These are phyloP conservation scores for Pandemis corylana DNA, from an alignment of 2,888 invertebrate species.

Conservation along the genomic window DNA sequence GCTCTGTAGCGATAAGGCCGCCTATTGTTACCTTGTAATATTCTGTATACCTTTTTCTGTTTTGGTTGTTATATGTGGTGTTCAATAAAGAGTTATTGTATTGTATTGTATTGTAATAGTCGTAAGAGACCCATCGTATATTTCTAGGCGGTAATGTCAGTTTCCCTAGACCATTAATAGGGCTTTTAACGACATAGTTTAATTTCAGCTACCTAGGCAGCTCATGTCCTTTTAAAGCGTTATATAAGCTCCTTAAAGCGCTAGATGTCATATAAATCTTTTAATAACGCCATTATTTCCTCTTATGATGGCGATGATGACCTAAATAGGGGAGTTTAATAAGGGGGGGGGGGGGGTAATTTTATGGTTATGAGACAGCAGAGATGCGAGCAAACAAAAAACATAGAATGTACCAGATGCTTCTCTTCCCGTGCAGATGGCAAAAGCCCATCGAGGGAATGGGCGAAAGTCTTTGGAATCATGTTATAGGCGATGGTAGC, in stretches of 20 bases:
- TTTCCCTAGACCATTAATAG: background rate
- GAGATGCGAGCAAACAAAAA: no score
- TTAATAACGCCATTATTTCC: conserved; percentile 24
- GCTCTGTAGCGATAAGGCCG: no score
- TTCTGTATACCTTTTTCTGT: no score
- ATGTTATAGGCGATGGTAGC: no score
- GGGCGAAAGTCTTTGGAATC: no score
- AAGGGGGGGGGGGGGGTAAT: conserved; percentile 13
- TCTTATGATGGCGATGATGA: conserved; percentile 19
- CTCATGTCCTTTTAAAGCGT: conserved; percentile 24
- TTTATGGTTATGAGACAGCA: conserved; percentile 4
- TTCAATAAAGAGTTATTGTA: no score
- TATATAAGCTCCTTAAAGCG: conserved; percentile 20
- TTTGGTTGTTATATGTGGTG: no score
- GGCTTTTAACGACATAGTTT: background rate
- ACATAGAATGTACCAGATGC: no score
- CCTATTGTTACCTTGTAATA: no score
- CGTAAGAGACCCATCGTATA: background rate
- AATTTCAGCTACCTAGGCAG: conserved; percentile 19
- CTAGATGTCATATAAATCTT: conserved; percentile 25
- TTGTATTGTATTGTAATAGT: no score
- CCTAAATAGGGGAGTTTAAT: conserved; percentile 32
- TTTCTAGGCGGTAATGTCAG: background rate
- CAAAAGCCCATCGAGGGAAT: no score
- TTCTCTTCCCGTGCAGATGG: no score